phyloP scores from a whole-genome alignment of 2,888 invertebrate species.

The Spisula solida region DNA sequence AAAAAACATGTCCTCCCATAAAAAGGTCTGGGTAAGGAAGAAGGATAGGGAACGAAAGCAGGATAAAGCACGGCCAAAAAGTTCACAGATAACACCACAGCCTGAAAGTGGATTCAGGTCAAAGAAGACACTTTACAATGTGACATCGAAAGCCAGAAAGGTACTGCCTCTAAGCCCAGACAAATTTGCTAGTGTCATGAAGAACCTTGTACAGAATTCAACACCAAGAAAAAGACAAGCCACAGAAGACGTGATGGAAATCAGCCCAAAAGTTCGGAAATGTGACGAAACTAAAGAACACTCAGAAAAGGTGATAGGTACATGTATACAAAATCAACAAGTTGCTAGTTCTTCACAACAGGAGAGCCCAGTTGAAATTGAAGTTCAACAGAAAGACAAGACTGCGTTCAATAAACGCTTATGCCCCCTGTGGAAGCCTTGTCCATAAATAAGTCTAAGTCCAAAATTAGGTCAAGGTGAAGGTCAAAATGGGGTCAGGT shows the following conservation, averaged over 20 bases:
- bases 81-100: constrained; percentile 50
- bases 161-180: constrained; percentile 47
- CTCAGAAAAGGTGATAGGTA: constrained; percentile 48
- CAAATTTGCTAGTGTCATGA: constrained; percentile 51
- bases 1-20: constrained; percentile 49
- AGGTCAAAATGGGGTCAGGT: no score
- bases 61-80: constrained; percentile 40
- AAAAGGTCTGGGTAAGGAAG: constrained; percentile 48
- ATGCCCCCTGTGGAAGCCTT: no score
- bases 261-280: constrained; percentile 49
- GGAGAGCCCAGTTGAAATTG: constrained; percentile 45
- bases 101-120: constrained; percentile 39
- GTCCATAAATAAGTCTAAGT: no score
- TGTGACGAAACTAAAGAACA: constrained; percentile 49
- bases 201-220: constrained; percentile 53
- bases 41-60: constrained; percentile 47
- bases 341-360: constrained; percentile 48
- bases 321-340: constrained; percentile 47
- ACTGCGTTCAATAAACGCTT: no score
- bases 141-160: constrained; percentile 52
- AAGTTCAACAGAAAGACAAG: constrained; percentile 42
- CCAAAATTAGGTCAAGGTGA: no score
- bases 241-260: constrained; percentile 44
- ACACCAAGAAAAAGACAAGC: constrained; percentile 49
- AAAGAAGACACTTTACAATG: constrained; percentile 55